Base-by-base conservation (phyloP, 2,113 vertebrate genomes). In the Brienomyrus brachyistius region DNA sequence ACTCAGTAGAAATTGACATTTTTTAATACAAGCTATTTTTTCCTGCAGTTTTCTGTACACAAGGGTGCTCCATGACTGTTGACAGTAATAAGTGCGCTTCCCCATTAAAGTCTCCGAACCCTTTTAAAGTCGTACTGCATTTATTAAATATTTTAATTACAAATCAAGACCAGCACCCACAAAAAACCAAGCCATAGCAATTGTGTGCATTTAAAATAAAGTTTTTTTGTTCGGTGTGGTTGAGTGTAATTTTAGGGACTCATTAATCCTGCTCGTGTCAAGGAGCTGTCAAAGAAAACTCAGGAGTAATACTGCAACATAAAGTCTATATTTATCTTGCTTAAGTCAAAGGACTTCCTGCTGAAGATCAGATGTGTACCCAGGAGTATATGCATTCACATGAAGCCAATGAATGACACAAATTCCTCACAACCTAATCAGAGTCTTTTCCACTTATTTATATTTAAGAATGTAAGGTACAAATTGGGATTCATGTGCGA, bases 211-310 rank as follows among this genome's bases (percentile, higher is more conserved):
- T 89, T 45, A 45, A 90, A 84, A 87, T 86, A 87, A 91, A 45
- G 43, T 9, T 48, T 48, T 54, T 87, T 54, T 87, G 27, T 87
- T 89, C 83, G 90, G 13, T 19, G 70, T 31, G 35, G 35, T 70
- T 91, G 89, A 92, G 88, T 91, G 86, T 88, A 90, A 90, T 90
- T 90, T 48, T 84, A 92, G 70, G 89, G 35, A 89, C 93, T 93
- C 92, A 88, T 93, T 94, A 95, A 93, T 91, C 92, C 91, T 87
- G 66, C 90, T 92, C 91, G 92, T 50, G 86, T 90, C 90, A 15
- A 90, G 91, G 21, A 66, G 23, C 74, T 66, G 50, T 51, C 87
- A 88, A 85, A 62, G 52, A 52, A 31, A 74, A 80, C 84, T 50
- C 88, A 90, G 85, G 83, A 90, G 90, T 62, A 90, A 90, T 88